Percentiles rank a stretch among this genome's conserved stretches.
Evolutionary conservation across 2,797 vertebrate species (phyloP).

Genomic region (Pogoniulus pusillus): DNA sequence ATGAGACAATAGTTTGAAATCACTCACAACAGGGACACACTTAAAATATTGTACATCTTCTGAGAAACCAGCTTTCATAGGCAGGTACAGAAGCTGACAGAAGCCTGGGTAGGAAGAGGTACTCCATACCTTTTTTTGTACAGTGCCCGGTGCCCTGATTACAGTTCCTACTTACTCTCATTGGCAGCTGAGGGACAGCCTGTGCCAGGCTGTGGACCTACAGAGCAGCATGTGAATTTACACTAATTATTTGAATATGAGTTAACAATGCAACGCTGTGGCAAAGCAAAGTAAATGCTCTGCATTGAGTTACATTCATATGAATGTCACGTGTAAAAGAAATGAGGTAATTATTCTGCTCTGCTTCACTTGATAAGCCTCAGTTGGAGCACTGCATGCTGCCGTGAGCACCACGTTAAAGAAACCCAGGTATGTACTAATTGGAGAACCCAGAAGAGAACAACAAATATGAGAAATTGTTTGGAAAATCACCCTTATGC

Average conservation of each 20-base stretch:
- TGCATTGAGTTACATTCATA: slow-evolving; percentile 48
- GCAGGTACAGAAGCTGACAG: background rate
- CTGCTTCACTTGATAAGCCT: slow-evolving; percentile 68
- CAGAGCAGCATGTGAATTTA: background rate
- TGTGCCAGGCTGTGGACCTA: background rate
- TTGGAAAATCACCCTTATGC: slow-evolving; percentile 37
- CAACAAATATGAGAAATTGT: slow-evolving; percentile 17
- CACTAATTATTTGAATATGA: slow-evolving; percentile 35
- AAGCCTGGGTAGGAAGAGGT: background rate
- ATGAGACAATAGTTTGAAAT: background rate
- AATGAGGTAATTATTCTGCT: slow-evolving; percentile 71
- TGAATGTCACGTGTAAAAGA: slow-evolving; percentile 56
- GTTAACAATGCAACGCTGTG: slow-evolving; percentile 51
- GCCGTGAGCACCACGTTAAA: slow-evolving; percentile 22
- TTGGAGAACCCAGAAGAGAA: slow-evolving; percentile 32
- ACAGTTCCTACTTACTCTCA: background rate
- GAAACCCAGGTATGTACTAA: slow-evolving; percentile 50
- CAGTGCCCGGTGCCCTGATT: background rate
- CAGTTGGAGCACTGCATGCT: slow-evolving; percentile 27
- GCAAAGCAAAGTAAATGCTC: slow-evolving; percentile 53
- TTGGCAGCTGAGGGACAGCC: background rate
- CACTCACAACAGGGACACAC: background rate
- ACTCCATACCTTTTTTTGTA: background rate
- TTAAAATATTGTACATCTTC: background rate
- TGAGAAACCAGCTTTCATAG: background rate